Percentiles rank a stretch among this genome's conserved stretches.
Evolutionary conservation across 2,888 invertebrate genomes (phyloP).

Genomic region (Cerastis leucographa): DNA sequence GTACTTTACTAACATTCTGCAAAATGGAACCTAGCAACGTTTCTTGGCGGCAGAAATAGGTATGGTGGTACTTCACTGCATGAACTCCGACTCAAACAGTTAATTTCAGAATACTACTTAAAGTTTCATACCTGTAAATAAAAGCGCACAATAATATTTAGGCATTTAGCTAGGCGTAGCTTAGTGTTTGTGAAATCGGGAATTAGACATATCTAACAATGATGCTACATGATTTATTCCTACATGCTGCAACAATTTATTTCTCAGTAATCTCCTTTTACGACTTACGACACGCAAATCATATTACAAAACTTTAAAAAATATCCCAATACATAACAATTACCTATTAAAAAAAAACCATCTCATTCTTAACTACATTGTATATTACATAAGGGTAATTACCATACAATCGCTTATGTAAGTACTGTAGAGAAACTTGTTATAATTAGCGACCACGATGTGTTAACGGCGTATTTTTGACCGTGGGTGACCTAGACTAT

Average conservation of each 20-base stretch:
- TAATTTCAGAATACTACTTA: neutral
- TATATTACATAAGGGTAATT: conserved; percentile 60
- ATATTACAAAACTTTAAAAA: conserved; percentile 28
- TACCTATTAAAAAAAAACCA: conserved; percentile 47
- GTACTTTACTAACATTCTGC: neutral
- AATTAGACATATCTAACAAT: neutral
- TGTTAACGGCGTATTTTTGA: conserved; percentile 16
- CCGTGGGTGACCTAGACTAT: conserved; percentile 1
- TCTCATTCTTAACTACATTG: neutral
- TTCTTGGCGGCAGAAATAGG: neutral
- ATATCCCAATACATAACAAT: conserved; percentile 49
- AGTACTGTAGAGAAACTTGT: conserved; percentile 43
- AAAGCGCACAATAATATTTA: neutral
- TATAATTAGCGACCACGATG: conserved; percentile 51
- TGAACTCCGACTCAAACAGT: neutral
- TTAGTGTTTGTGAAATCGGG: neutral
- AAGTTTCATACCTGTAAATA: neutral
- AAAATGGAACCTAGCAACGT: neutral
- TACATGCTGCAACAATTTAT: neutral
- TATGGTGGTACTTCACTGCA: neutral
- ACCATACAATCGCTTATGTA: conserved; percentile 60
- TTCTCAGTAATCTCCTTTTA: conserved; percentile 1
- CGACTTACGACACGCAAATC: neutral
- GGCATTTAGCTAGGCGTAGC: neutral
- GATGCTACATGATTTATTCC: neutral